Base-by-base conservation (phyloP, 2,888 invertebrate species). In the Megalurothrips usitatus region DNA sequence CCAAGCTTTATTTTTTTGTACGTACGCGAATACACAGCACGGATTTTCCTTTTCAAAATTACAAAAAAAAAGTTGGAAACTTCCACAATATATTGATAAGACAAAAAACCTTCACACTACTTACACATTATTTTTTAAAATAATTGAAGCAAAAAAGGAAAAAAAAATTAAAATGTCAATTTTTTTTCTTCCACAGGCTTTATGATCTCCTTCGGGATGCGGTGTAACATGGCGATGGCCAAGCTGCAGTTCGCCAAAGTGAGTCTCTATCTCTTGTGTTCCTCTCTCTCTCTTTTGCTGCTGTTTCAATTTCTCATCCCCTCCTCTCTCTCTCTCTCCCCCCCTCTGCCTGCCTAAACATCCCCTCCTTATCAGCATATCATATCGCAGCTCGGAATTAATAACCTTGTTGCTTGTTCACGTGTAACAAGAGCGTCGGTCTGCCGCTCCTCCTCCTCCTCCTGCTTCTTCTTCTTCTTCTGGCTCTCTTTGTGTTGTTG, bases 191-290 rank as follows among this genome's bases (percentile, higher is more conserved):
- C 2, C 58, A 4, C 84, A 89, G 91, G 97, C 81, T 97, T 97
- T 88, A 92, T 97, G 87, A 96, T 97, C 86, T 96, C 96, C 88
- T 97, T 97, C 86, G 99, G 99, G 26, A 99, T 99, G 93, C 92
- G 99, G 82, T 98, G 98, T 88, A 99, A 99, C 89, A 96, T 99
- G 95, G 97, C 98, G 81, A 97, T 99, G 88, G 98, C 99, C 79
- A 97, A 98, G 87, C 91, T 96, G 82, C 93, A 94, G 87, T 90
- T 93, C 87, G 90, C 90, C 84, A 88, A 89, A 84, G 92, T 92
- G 85, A 90, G 58, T 10, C 78, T 43, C 34, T 43, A n/a, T n/a
- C n/a, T n/a, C n/a, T n/a, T n/a, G n/a, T n/a, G 14, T 78, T 12
- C 78, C 81, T 80, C 80, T 80, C 78, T 68, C 82, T 80, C 79